These are phyloP conservation scores for Epizoanthus fatuus DNA, from an alignment of 92 coral and sea anemone genomes.

Conservation along the genomic window DNA sequence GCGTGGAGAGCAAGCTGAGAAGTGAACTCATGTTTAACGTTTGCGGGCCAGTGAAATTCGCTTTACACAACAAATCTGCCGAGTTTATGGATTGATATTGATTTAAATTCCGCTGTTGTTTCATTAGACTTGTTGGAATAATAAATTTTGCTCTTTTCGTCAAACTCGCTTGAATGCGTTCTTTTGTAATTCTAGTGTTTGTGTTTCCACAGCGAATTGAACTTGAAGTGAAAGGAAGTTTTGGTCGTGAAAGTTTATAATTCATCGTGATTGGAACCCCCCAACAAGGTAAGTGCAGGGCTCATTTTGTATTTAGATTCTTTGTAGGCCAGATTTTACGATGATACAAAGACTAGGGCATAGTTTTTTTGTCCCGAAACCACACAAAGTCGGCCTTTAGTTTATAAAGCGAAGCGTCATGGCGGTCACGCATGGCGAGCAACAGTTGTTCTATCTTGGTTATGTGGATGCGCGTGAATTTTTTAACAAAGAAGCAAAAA, in stretches of 20 bases:
- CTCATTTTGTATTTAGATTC: not conserved
- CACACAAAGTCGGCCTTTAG: not conserved
- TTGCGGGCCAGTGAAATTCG: constrained; percentile 10
- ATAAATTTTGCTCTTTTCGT: not conserved
- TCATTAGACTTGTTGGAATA: not conserved
- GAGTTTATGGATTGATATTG: not conserved
- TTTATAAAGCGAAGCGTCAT: not conserved
- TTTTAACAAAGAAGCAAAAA: not conserved
- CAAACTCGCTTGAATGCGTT: not conserved
- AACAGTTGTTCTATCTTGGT: not conserved
- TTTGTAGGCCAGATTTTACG: not conserved
- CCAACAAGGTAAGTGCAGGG: not conserved
- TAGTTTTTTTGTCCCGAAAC: not conserved
- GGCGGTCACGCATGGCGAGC: not conserved
- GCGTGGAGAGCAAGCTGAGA: not conserved
- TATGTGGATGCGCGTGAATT: not conserved
- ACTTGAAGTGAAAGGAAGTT: not conserved
- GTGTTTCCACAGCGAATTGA: not conserved
- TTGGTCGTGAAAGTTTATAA: not conserved
- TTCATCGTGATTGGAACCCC: not conserved
- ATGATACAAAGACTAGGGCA: not conserved
- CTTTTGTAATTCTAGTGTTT: not conserved
- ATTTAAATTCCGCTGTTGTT: not conserved
- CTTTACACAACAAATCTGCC: not conserved
- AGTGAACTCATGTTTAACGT: not conserved